Base-by-base conservation (phyloP, 1,140 invertebrate genomes). In the Idris sp. region DNA sequence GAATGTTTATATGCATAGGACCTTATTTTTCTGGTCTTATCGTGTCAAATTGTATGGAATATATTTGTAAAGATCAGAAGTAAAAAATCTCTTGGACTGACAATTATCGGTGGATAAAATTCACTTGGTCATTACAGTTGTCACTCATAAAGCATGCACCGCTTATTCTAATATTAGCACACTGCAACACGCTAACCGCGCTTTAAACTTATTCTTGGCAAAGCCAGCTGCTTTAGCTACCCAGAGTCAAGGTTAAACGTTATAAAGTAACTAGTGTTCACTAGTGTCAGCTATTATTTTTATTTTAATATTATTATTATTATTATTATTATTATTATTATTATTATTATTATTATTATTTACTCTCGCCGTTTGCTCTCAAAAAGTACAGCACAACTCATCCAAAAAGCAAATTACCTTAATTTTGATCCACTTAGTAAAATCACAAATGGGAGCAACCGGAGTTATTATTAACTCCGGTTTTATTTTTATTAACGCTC, bases 211-310 rank as follows among this genome's bases (percentile, higher is more conserved):
- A 67, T 71, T 77, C 59, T 68, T 71, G 75, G 68, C 69, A 59
- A 82, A 79, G 79, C 78, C 76, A 82, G 83, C 82, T 82, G 82
- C 79, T 82, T 76, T 72, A 77, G 76, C 81, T 81, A 79, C 71
- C 83, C 83, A 85, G 83, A 86, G 84, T 86, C 84, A 86, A 86
- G 84, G 84, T 84, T 83, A 84, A 64, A 77, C 72, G 81, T 84
- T 84, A 84, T 80, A 79, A 73, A 81, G 58, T 64, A 58, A 64
- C 64, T 69, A 65, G 73, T 28, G 30, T 46, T 75, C 46, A 35
- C 48, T 69, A 59, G 73, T 26, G 48, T 41, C 7, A 25, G 13
- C 10, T n/a, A 49, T 58, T 64, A 73, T 64, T 73, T 64, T 56
- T 64, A 48, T 35, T 58, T 58, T n/a, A n/a, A n/a, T n/a, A n/a